phyloP scores from a whole-genome alignment of 2,888 invertebrate genomes.

The Nymphalis polychloros region DNA sequence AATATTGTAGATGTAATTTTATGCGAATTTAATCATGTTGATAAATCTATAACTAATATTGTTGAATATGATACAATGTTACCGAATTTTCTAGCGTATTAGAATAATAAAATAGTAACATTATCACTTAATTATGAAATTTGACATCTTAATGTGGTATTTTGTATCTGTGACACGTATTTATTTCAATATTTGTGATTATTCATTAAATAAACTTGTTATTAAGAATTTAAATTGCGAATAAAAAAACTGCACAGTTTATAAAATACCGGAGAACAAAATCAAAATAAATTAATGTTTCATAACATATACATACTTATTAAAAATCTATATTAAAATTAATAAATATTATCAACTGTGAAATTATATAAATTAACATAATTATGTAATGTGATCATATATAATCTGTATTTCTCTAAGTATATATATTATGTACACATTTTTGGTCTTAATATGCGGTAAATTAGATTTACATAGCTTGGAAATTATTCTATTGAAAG shows the following conservation, averaged over 20 bases:
- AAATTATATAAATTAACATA: constrained; percentile 2
- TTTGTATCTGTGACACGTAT: constrained; percentile 3
- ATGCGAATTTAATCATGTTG: constrained; percentile 21
- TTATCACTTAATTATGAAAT: neutral
- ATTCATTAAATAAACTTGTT: neutral
- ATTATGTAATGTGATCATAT: constrained; percentile 2
- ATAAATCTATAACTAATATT: constrained; percentile 21
- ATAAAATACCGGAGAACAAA: neutral
- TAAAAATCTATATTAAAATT: neutral
- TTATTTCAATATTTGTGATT: constrained; percentile 7
- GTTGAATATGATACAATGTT: constrained; percentile 28
- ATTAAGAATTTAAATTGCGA: neutral
- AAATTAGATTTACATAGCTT: constrained; percentile 9
- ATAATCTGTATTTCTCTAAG: constrained; percentile 1
- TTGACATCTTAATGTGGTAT: constrained; percentile 8
- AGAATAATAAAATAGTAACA: constrained; percentile 13
- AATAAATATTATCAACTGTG: neutral
- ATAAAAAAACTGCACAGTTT: neutral
- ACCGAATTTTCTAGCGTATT: constrained; percentile 27
- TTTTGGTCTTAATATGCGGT: constrained; percentile 1
- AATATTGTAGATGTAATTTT: constrained; percentile 13
- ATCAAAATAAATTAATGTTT: neutral
- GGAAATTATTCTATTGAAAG: neutral
- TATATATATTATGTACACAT: neutral
- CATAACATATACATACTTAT: neutral